Percentiles rank a stretch among this genome's conserved stretches.
phyloP scores from a whole-genome alignment of 2,113 vertebrate genomes.

The Clupea harengus region DNA sequence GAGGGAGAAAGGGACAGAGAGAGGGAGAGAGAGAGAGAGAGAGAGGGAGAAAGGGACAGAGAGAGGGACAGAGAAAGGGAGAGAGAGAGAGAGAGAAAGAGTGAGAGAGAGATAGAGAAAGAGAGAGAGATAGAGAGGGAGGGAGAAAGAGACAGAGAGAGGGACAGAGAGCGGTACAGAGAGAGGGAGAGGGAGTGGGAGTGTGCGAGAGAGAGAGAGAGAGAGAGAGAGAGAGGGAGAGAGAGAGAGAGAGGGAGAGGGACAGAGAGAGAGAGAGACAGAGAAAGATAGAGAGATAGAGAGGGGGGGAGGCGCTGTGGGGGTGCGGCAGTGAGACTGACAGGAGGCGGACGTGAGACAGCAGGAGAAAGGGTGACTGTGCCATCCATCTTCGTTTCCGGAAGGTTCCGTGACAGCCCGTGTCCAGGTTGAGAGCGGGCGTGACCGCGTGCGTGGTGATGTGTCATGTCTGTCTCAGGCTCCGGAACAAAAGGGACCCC shows the following conservation, averaged over 20 bases:
- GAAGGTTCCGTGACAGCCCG: neutral
- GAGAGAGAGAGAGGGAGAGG: neutral
- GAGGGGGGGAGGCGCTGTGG: neutral
- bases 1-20: too few species aligned
- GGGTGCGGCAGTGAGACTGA: neutral
- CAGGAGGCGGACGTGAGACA: neutral
- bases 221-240: too few species aligned
- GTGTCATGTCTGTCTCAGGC: too few species aligned
- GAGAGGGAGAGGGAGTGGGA: neutral
- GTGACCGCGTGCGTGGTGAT: too few species aligned
- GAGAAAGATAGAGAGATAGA: neutral
- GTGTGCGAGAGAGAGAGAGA: neutral
- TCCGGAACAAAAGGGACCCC: too few species aligned
- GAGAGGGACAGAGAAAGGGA: neutral
- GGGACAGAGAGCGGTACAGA: too few species aligned
- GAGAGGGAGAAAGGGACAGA: neutral
- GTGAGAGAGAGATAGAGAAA: neutral
- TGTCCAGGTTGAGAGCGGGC: neutral
- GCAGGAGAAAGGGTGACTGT: neutral
- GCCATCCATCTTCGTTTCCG: conserved; percentile 9
- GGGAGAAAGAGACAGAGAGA: neutral
- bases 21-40: neutral
- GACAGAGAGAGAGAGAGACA: neutral
- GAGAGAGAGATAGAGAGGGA: neutral
- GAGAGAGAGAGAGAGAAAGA: neutral